These are phyloP conservation scores for Megaustenia siamemsis DNA, from an alignment of 2,888 invertebrate genomes.

Conservation along the genomic window DNA sequence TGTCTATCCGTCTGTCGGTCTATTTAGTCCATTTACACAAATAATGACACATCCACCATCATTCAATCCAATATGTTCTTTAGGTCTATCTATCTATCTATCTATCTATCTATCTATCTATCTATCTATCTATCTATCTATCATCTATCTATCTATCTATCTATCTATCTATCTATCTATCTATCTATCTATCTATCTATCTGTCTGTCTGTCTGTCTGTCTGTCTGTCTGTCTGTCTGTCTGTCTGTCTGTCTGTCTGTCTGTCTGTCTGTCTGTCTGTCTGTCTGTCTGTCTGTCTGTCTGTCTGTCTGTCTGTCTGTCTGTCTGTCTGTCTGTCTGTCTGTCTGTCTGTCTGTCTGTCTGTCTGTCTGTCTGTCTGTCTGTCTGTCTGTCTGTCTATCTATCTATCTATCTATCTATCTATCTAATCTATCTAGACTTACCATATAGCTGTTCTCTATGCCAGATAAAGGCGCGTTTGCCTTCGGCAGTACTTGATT, in stretches of 20 bases:
- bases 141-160: too few species aligned
- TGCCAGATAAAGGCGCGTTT: neutral
- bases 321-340: constrained; percentile 33
- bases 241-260: too few species aligned
- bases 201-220: neutral
- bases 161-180: constrained; percentile 1
- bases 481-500: constrained; percentile 10
- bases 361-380: neutral
- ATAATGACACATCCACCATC: too few species aligned
- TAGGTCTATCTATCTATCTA: too few species aligned
- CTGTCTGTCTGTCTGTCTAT: neutral
- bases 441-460: neutral
- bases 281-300: constrained; percentile 17
- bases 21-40: too few species aligned
- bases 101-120: constrained; percentile 1
- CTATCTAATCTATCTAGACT: neutral
- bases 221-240: constrained; percentile 1
- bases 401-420: constrained; percentile 7
- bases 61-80: too few species aligned
- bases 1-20: too few species aligned
- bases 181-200: too few species aligned
- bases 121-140: constrained; percentile 1
- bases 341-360: neutral
- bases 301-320: neutral
- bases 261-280: neutral